A percentile compares a stretch with the other conserved stretches of the same genome.
These are phyloP conservation scores for Brachyistius frenatus DNA, from an alignment of 2,113 vertebrate species.

Conservation along the genomic window DNA sequence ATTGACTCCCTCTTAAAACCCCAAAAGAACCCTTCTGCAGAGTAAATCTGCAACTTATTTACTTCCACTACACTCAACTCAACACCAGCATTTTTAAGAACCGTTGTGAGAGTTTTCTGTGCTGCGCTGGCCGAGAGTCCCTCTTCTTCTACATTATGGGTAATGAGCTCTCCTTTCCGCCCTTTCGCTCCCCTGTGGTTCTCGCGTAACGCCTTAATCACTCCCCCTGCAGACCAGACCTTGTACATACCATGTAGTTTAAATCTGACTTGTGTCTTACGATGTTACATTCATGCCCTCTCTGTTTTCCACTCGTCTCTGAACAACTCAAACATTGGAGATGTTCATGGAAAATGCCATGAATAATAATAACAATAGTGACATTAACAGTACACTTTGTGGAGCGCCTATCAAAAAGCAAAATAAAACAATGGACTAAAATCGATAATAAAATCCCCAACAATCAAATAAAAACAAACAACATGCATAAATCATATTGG, in stretches of 20 bases:
- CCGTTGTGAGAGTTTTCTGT: constrained; percentile 16
- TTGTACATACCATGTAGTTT: constrained; percentile 27
- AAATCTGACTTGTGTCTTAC: background rate
- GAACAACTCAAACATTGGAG: background rate
- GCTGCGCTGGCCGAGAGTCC: constrained; percentile 15
- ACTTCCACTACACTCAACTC: background rate
- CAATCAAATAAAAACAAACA: too few relatives aligned
- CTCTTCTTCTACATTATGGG: constrained; percentile 52
- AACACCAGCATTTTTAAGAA: constrained; percentile 42
- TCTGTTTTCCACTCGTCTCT: background rate
- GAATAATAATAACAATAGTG: background rate
- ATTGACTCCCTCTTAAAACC: constrained; percentile 6
- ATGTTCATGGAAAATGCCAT: background rate
- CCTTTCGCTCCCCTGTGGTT: constrained; percentile 55
- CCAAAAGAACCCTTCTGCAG: constrained; percentile 1
- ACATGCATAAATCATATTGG: too few relatives aligned
- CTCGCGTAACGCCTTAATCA: constrained; percentile 53
- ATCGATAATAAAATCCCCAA: too few relatives aligned
- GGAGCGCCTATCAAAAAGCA: too few relatives aligned
- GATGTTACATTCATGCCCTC: background rate
- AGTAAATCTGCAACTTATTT: constrained; percentile 18
- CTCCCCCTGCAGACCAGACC: constrained; percentile 53
- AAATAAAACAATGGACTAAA: too few relatives aligned
- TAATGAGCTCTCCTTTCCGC: constrained; percentile 63
- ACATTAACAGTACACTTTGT: too few relatives aligned